A percentile compares a stretch with the other conserved stretches of the same genome.
Conservation (phyloP, 1,140 invertebrate genomes). For the Rhizoglyphus robini region DNA sequence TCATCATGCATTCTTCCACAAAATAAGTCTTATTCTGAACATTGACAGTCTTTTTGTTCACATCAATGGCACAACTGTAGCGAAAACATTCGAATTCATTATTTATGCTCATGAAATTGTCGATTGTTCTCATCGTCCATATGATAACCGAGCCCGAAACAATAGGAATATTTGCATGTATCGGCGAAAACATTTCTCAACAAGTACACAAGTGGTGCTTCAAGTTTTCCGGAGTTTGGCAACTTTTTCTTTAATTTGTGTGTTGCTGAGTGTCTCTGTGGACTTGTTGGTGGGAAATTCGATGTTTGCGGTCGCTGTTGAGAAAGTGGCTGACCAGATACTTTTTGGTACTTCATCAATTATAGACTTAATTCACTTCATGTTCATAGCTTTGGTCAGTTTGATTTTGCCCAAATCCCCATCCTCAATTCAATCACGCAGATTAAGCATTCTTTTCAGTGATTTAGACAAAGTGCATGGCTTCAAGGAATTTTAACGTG, state of each 20-base stretch:
- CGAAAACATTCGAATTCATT: not conserved
- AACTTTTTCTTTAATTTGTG: not conserved
- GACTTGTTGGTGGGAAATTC: not conserved
- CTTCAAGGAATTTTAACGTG: not conserved
- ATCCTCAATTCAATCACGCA: slow-evolving; percentile 10
- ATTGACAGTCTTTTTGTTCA: not conserved
- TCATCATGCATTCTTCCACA: no score
- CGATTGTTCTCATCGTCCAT: not conserved
- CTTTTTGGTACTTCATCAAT: not conserved
- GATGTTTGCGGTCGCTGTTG: not conserved
- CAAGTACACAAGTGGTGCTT: slow-evolving; percentile 7
- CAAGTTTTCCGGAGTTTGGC: not conserved
- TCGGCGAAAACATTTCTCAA: slow-evolving; percentile 5
- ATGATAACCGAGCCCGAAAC: not conserved
- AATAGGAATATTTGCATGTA: not conserved
- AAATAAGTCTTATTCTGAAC: no score
- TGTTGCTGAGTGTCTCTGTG: not conserved
- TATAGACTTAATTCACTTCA: slow-evolving; percentile 6
- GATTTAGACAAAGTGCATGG: not conserved
- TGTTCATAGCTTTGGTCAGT: not conserved
- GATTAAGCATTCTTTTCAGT: not conserved
- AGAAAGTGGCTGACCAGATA: not conserved
- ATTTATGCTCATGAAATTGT: not conserved
- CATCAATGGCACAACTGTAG: not conserved
- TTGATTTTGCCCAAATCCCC: slow-evolving; percentile 10